A percentile compares a stretch with the other conserved stretches of the same genome.
These are phyloP conservation scores for Cotesia typhae DNA, from an alignment of 1,140 invertebrate genomes.

Conservation along the genomic window DNA sequence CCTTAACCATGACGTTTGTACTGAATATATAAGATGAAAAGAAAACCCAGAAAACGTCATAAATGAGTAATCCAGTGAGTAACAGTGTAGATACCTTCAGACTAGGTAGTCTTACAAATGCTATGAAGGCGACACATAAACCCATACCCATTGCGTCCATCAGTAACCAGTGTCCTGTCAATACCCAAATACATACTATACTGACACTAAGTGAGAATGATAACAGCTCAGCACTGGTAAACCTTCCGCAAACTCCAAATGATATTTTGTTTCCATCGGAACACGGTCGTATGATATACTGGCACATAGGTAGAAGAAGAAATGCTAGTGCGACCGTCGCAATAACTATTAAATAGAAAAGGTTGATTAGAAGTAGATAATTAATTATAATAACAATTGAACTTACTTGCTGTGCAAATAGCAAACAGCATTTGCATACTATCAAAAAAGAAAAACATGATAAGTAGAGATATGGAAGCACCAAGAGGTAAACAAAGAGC, in stretches of 20 bases:
- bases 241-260: conserved; percentile 88
- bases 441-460: conserved; percentile 99
- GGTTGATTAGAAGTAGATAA: conserved; percentile 8
- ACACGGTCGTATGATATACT: conserved; percentile 91
- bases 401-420: conserved; percentile 94
- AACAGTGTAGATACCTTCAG: conserved; percentile 95
- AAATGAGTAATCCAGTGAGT: conserved; percentile 92
- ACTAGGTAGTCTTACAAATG: conserved; percentile 93
- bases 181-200: conserved; percentile 95
- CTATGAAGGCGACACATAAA: conserved; percentile 96
- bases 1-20: conserved; percentile 98
- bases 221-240: conserved; percentile 92
- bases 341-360: conserved; percentile 78
- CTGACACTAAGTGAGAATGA: conserved; percentile 91
- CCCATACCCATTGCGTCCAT: conserved; percentile 99
- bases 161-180: conserved; percentile 96
- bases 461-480: conserved; percentile 92
- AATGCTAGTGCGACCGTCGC: conserved; percentile 96
- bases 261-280: conserved; percentile 89
- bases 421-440: conserved; percentile 98
- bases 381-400: not conserved
- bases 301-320: conserved; percentile 94
- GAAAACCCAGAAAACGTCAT: conserved; percentile 99
- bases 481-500: conserved; percentile 95
- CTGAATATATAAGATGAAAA: conserved; percentile 98